Evolutionary conservation across 64 coral and sea anemone genomes (phyloP).

Genomic region (Montipora cactus): DNA sequence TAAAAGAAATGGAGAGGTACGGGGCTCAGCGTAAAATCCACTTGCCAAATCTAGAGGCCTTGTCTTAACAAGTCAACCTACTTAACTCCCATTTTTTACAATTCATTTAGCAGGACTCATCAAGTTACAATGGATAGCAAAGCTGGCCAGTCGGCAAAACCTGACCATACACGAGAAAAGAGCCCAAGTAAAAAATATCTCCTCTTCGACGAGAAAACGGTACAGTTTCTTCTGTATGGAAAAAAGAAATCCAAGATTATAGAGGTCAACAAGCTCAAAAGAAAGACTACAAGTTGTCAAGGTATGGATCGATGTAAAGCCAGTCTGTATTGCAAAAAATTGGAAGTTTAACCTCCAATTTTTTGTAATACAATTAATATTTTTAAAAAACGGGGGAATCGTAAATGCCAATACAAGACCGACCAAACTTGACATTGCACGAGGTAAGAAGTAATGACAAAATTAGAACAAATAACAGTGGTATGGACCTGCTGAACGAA

Average conservation of each 20-base stretch:
- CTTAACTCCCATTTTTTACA: too few relatives aligned
- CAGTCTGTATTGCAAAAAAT: too few relatives aligned
- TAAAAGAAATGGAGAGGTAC: too few relatives aligned
- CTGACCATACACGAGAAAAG: not conserved
- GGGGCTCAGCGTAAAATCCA: too few relatives aligned
- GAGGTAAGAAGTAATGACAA: not conserved
- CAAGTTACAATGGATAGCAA: slow-evolving; percentile 5
- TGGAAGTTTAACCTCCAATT: too few relatives aligned
- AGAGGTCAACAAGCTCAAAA: slow-evolving; percentile 16
- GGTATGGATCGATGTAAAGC: not conserved
- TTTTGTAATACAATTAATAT: not conserved
- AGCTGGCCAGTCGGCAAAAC: not conserved
- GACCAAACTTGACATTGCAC: not conserved
- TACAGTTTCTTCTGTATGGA: slow-evolving; percentile 13
- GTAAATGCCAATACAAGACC: not conserved
- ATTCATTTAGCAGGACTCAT: not conserved
- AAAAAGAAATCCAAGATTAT: not conserved
- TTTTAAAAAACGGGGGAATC: not conserved
- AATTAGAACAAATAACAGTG: not conserved
- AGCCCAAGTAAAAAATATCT: not conserved
- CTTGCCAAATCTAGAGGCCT: not conserved
- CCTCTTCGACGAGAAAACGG: slow-evolving; percentile 6
- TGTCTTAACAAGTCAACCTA: too few relatives aligned
- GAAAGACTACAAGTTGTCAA: slow-evolving; percentile 7
- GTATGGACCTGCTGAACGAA: not conserved